phyloP scores from a whole-genome alignment of 1,140 invertebrate genomes.

The Neodiprion pinetum region DNA sequence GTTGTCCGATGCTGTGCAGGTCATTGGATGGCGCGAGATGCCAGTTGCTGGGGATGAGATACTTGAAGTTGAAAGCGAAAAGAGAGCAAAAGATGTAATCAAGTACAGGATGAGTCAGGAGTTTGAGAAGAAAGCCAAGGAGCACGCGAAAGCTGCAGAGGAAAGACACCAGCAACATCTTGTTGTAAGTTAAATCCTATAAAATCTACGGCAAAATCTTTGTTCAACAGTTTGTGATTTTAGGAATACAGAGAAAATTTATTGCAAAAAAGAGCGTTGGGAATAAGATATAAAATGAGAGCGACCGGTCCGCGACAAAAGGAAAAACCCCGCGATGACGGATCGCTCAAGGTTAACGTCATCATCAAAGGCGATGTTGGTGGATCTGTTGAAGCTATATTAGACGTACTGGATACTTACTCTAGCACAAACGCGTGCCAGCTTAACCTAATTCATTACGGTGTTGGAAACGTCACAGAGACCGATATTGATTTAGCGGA shows the following conservation, averaged over 20 bases:
- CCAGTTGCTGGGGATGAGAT: slow-evolving; percentile 88
- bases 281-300: slow-evolving; percentile 62
- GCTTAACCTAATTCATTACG: slow-evolving; percentile 89
- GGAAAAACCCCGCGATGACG: slow-evolving; percentile 61
- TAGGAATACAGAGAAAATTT: slow-evolving; percentile 72
- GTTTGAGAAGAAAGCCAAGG: slow-evolving; percentile 65
- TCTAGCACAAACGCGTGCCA: slow-evolving; percentile 74
- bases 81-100: slow-evolving; percentile 75
- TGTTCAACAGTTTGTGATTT: slow-evolving; percentile 24
- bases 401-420: slow-evolving; percentile 92
- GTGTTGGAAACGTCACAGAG: slow-evolving; percentile 84
- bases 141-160: slow-evolving; percentile 69
- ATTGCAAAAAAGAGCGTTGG: slow-evolving; percentile 67
- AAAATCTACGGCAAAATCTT: not conserved
- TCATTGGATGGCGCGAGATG: slow-evolving; percentile 88
- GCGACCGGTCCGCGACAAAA: slow-evolving; percentile 65
- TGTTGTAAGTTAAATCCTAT: slow-evolving; percentile 37
- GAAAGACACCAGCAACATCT: slow-evolving; percentile 74
- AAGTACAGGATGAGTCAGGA: slow-evolving; percentile 67
- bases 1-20: slow-evolving; percentile 85
- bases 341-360: slow-evolving; percentile 63
- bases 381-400: slow-evolving; percentile 92
- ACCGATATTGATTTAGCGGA: slow-evolving; percentile 87
- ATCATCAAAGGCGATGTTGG: slow-evolving; percentile 81
- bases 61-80: slow-evolving; percentile 82